Base-by-base conservation (phyloP, 2,113 vertebrate genomes). In the Panthera leo region DNA sequence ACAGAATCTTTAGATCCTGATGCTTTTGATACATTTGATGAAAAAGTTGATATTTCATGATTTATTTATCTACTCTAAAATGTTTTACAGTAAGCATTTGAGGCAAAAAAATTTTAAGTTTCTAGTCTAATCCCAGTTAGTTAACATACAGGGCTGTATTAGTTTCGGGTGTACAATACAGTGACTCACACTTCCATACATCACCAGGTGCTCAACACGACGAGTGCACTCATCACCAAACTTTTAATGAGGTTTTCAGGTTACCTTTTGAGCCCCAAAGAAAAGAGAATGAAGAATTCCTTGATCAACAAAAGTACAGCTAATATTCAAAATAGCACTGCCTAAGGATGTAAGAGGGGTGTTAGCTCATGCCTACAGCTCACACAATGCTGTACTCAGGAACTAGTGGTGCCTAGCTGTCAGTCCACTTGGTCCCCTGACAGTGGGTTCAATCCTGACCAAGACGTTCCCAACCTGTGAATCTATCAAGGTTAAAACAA, bases 1-100 rank as follows among this genome's bases (percentile, higher is more conserved):
- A 4, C 51, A 51, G 8, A 70, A 42, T 79, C 15, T 91, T 91
- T 80, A 23, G 10, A 34, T 79, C 2, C 18, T 2, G 2, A 75
- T 34, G 78, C 53, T 92, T 89, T 93, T 39, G 23, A n/a, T 7
- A 7, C 86, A 27, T 39, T 58, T 80, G 67, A 82, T 94, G 68
- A 84, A 95, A 89, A 70, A 92, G 19, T 73, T 95, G 83, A 13
- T 67, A 75, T 82, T 76, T 96, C 16, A 25, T 71, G 42, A 94
- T 80, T 76, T 6, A 16, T 85, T 29, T 63, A n/a, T 79, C 78
- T 80, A 68, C 3, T 65, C 51, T 68, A 76, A 91, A 51, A 16
- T 76, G 8, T 63, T 89, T 79, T 83, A 39, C 58, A 21, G n/a
- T 36, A 89, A 83, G 23, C 13, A 27, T 89, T 96, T 89, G 82